Evolutionary conservation across 2,888 invertebrate genomes (phyloP), one percentile per base, ranked within the genome.

Genomic region (Lithophane leautieri): DNA sequence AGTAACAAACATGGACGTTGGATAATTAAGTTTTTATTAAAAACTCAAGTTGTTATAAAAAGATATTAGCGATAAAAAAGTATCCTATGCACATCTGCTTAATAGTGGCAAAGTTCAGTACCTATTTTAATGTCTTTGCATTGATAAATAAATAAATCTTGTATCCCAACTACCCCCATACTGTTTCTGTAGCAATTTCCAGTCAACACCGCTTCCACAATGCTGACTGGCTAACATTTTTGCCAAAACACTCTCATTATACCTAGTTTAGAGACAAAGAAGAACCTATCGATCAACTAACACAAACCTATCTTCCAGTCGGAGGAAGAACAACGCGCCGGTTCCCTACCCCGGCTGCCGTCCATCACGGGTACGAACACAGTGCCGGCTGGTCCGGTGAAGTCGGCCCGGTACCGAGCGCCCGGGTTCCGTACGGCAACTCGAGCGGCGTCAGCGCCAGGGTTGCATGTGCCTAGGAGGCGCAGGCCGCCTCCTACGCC

Each of bases 401-500:
- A 98, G 92, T 98, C 98, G 70, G 98, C 98, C 61, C 97, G 99
- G 58, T 99, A 99, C 93, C 97, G 99, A 8, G 98, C 99, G 2
- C 98, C 98, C 0, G 98, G 98, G 2, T 98, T 98, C 94, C 97
- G 97, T 54, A 97, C 98, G 62, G 98, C 98, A 0, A 98, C 98
- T 86, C 96, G 98, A 52, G 98, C 98, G 0, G 97, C 98, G 14
- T 98, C 98, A 28, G 98, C 98, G 0, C 98, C 98, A 4, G 98
- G 98, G 0, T 95, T 98, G 56, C 98, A 98, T 85, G 97, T 97
- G 54, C 97, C 97, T 82, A 97, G 97, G 86, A 97, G 97, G 88
- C 96, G 96, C 83, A 95, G 96, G 85, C 97, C 96, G 42, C 94
- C 94, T 72, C 96, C 92, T 56, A 94, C 91, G 78, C 95, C 92